Percentiles rank a stretch among this genome's conserved stretches.
phyloP scores from a whole-genome alignment of 2,797 vertebrate genomes.

The Sus cebifrons region DNA sequence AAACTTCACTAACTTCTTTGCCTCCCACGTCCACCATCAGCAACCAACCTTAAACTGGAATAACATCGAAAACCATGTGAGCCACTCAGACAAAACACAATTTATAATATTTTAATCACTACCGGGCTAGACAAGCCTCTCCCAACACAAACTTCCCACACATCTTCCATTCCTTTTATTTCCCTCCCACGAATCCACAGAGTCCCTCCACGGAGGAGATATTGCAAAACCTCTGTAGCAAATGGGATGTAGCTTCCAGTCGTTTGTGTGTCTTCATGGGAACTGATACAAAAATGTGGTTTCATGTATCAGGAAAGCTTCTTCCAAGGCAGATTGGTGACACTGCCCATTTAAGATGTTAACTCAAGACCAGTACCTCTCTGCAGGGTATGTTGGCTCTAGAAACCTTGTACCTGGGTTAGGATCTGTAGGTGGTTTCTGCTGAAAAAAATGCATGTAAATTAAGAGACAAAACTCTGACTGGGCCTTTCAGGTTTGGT shows the following conservation, averaged over 20 bases:
- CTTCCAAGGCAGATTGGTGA: neutral
- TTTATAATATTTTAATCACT: slow-evolving; percentile 58
- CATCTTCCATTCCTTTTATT: neutral
- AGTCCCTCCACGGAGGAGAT: neutral
- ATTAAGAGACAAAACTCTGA: neutral
- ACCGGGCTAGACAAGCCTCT: slow-evolving; percentile 12
- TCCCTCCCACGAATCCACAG: slow-evolving; percentile 20
- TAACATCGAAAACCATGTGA: neutral
- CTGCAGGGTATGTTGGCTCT: fast-evolving
- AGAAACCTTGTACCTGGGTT: neutral
- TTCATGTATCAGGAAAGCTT: neutral
- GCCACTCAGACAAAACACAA: slow-evolving; percentile 50
- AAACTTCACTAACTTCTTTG: neutral
- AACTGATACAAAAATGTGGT: neutral
- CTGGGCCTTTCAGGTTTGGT: fast-evolving
- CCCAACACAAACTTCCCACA: slow-evolving; percentile 72
- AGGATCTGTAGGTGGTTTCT: neutral
- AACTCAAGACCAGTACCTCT: neutral
- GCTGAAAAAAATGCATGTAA: neutral
- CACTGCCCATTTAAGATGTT: fast-evolving
- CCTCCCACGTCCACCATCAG: neutral
- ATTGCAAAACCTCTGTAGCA: neutral
- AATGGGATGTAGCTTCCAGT: neutral
- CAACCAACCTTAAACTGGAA: neutral
- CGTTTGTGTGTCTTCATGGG: neutral